phyloP scores from a whole-genome alignment of 2,113 vertebrate species.

The Sphaerodactylus townsendi region DNA sequence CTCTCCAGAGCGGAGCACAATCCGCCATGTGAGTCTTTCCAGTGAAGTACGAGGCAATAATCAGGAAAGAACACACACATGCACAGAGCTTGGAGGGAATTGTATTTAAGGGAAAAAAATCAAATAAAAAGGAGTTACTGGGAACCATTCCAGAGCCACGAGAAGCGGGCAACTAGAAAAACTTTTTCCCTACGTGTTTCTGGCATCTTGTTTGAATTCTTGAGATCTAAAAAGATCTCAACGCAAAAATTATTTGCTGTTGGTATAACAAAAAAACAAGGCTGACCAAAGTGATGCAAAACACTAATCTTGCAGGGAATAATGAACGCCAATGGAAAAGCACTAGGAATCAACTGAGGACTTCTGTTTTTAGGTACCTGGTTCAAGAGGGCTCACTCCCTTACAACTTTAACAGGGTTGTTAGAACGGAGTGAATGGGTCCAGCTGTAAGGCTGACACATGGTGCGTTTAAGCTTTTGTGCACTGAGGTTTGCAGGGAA shows the following conservation, averaged over 20 bases:
- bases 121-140: conserved; percentile 38
- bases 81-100: conserved; percentile 38
- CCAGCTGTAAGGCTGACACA: neutral
- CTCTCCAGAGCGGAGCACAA: conserved; percentile 30
- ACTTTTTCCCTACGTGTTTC: conserved; percentile 1
- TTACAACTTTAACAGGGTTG: neutral
- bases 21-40: conserved; percentile 21
- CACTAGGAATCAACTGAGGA: neutral
- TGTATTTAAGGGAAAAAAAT: conserved; percentile 14
- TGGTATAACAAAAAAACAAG: neutral
- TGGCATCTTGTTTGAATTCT: conserved; percentile 11
- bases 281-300: neutral
- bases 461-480: neutral
- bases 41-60: conserved; percentile 37
- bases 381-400: neutral
- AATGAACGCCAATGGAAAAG: conserved; percentile 23
- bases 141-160: conserved; percentile 15
- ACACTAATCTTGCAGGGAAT: conserved; percentile 1
- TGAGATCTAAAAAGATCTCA: conserved; percentile 32
- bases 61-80: conserved; percentile 31
- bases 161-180: conserved; percentile 21
- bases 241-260: conserved; percentile 23
- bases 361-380: neutral
- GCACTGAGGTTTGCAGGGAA: neutral
- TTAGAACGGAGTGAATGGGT: neutral